Base-by-base conservation (phyloP, 35 echinoderm and acorn worm species). In the Ophiothrix spiculata region DNA sequence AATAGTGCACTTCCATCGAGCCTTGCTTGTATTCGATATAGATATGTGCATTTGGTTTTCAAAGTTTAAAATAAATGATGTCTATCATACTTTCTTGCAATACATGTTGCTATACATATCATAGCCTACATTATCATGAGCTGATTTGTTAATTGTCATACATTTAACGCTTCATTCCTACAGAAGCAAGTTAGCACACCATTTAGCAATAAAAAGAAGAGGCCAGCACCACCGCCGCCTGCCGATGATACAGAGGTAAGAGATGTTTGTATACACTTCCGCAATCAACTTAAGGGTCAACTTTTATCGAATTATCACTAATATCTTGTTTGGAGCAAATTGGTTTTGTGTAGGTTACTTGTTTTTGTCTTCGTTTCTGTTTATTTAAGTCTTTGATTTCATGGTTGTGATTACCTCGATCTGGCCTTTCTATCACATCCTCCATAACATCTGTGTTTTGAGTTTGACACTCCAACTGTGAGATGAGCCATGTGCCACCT, bases 131-230 rank as follows among this genome's bases (percentile, higher is more conserved):
- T 63, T 12, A 17, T 12, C 64, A 73, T 39, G 33, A 31, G 25
- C 6, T 74, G 6, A 64, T 21, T 19, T 19, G 19, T 17, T 31
- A 63, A 14, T 17, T 84, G 28, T 8, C 29, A 31, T 19, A 13
- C 31, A 33, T 42, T 32, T 45, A 32, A 37, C 38, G 64, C 15
- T 75, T 60, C 35, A 38, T 41, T 79, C 36, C 41, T 77, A 14
- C 46, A 95, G 93, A 95, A 95, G 78, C 39, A 36, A 35, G 42
- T 91, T 17, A 75, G 85, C 28, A 90, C 93, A 37, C 88, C 93
- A 4, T 86, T 87, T 40, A 38, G 80, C 79, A 85, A 81, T 23
- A 90, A 87, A 74, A 95, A 90, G 63, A 91, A 84, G 77, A 86
- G 89, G 83, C 40, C 82, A 31, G 93, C 93, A 0, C 93, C 93